These are phyloP conservation scores for Drosophila pseudotalamancana DNA, from an alignment of 2,888 invertebrate species.

Conservation along the genomic window DNA sequence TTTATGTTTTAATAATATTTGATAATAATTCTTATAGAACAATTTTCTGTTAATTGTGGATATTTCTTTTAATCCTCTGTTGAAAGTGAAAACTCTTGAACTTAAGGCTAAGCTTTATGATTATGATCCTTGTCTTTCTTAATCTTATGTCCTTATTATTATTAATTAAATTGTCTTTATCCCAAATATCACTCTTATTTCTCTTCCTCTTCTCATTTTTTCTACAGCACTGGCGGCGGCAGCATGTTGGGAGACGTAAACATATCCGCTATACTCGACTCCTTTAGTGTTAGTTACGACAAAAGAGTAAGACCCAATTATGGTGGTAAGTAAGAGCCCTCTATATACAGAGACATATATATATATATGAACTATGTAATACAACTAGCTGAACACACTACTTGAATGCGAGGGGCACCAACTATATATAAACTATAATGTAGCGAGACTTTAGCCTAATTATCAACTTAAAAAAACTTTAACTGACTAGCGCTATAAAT, in stretches of 20 bases:
- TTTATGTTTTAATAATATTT: too few relatives aligned
- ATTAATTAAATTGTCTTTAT: not conserved
- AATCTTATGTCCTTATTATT: not conserved
- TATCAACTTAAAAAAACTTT: not conserved
- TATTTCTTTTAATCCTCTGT: too few relatives aligned
- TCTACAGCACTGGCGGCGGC: constrained; percentile 83
- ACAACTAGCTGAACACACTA: constrained; percentile 41
- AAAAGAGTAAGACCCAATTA: constrained; percentile 99
- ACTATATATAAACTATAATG: constrained; percentile 1
- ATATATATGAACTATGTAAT: constrained; percentile 1
- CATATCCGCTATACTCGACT: constrained; percentile 97
- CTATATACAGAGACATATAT: constrained; percentile 27
- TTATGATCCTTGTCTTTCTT: too few relatives aligned
- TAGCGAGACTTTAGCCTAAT: constrained; percentile 12
- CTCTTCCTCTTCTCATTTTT: not conserved
- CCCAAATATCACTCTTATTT: not conserved
- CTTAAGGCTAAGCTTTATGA: too few relatives aligned
- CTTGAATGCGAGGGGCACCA: constrained; percentile 53
- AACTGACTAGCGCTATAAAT: constrained; percentile 15
- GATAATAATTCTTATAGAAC: too few relatives aligned
- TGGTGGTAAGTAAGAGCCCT: constrained; percentile 92
- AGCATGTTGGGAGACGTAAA: constrained; percentile 96
- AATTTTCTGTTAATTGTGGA: too few relatives aligned
- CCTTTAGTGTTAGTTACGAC: constrained; percentile 98
- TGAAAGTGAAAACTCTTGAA: too few relatives aligned